Evolutionary conservation across 37 sponge, comb jelly and placozoan genomes (phyloP).

Genomic region (Cliona cf. orientalis): DNA sequence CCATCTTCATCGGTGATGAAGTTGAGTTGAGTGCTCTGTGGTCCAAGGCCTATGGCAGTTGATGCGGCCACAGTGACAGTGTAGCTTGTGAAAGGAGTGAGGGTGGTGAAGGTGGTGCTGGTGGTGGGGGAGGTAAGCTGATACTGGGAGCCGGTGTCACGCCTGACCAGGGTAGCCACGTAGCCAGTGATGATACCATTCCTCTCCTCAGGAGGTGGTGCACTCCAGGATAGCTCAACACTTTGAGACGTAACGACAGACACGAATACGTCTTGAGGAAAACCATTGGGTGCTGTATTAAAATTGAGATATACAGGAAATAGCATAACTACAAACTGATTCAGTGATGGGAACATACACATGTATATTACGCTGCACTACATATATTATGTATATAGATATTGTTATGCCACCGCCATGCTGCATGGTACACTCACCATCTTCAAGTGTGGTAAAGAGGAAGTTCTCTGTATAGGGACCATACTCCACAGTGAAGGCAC

Average conservation of each 20-base stretch:
- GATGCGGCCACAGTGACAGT: constrained; percentile 20
- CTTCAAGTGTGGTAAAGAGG: constrained; percentile 29
- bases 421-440: constrained; percentile 22
- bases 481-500: constrained; percentile 35
- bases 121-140: neutral
- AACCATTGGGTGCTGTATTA: no score
- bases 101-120: neutral
- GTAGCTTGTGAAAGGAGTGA: constrained; percentile 41
- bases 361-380: no score
- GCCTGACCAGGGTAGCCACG: neutral
- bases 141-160: neutral
- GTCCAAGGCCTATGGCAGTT: constrained; percentile 27
- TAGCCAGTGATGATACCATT: constrained; percentile 51
- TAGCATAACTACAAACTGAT: no score
- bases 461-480: constrained; percentile 41
- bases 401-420: constrained; percentile 15
- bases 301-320: no score
- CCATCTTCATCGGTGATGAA: constrained; percentile 33
- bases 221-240: no score
- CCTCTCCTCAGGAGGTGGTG: neutral
- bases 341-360: no score
- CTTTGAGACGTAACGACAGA: no score
- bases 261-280: no score
- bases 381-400: no score
- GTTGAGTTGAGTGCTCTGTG: constrained; percentile 9